phyloP scores from a whole-genome alignment of 2,797 vertebrate species.

The Phylloscopus collybita region DNA sequence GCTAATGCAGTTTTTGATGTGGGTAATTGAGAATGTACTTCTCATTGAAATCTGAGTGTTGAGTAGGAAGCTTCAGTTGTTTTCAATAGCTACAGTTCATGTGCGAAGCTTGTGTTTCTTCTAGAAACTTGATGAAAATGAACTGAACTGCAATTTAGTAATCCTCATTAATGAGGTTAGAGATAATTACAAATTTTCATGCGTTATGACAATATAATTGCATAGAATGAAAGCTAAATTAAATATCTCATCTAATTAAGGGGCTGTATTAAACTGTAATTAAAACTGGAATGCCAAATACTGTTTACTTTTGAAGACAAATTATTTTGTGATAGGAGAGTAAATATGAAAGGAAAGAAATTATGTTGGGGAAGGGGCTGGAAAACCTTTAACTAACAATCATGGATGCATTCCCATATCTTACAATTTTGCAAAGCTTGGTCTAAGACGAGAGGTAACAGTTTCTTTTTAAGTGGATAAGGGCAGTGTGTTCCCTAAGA shows the following conservation, averaged over 20 bases:
- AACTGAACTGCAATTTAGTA: conserved; percentile 58
- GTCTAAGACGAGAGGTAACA: background rate
- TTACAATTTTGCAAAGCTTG: background rate
- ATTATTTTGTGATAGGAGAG: conserved; percentile 34
- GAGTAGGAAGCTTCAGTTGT: conserved; percentile 19
- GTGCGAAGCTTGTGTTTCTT: conserved; percentile 28
- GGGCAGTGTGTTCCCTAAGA: background rate
- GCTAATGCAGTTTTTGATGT: background rate
- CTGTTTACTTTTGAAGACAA: conserved; percentile 64
- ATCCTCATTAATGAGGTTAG: conserved; percentile 68
- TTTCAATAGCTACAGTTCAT: background rate
- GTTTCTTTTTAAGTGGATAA: background rate
- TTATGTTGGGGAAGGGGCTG: background rate
- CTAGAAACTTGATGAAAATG: conserved; percentile 38
- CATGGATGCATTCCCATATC: background rate
- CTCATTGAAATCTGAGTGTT: background rate
- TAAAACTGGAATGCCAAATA: conserved; percentile 55
- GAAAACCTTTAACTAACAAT: background rate
- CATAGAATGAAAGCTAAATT: conserved; percentile 74
- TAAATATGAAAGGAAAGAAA: conserved; percentile 7
- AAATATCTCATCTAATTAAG: conserved; percentile 74
- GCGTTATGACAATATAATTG: conserved; percentile 72
- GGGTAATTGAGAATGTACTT: background rate
- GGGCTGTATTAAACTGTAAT: conserved; percentile 64
- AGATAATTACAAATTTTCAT: conserved; percentile 74